phyloP scores from a whole-genome alignment of 1,140 invertebrate genomes.

The Drosophila bocqueti region DNA sequence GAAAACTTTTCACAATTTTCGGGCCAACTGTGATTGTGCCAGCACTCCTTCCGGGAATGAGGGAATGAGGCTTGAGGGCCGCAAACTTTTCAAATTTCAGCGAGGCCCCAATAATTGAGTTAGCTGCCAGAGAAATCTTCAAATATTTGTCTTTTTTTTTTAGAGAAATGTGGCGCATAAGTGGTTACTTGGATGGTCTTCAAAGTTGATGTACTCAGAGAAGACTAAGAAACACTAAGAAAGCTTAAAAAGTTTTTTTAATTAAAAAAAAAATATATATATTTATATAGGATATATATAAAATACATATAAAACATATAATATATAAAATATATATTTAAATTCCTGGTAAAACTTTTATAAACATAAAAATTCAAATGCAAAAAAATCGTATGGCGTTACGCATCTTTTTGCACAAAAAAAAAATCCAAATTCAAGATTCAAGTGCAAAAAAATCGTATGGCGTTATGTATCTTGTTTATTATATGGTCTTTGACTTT shows the following conservation, averaged over 20 bases:
- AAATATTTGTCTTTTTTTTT: neutral
- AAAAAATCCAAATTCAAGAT: no score
- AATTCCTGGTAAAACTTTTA: no score
- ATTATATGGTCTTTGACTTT: neutral
- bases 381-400: no score
- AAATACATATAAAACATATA: no score
- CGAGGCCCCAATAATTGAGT: conserved; percentile 40
- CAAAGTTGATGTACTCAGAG: neutral
- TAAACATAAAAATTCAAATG: no score
- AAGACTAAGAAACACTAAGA: neutral
- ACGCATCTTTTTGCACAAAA: no score
- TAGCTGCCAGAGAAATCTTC: conserved; percentile 7
- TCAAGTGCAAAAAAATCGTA: no score
- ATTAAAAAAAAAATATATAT: no score
- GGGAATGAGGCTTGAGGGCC: no score
- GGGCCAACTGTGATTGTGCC: conserved; percentile 44
- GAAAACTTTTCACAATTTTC: conserved; percentile 39
- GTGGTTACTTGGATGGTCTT: neutral
- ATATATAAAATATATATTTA: no score
- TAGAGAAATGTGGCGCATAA: neutral
- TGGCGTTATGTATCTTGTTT: neutral
- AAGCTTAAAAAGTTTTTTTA: neutral
- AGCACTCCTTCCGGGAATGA: neutral
- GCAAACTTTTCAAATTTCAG: conserved; percentile 40
- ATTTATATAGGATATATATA: no score